Percentiles rank a stretch among this genome's conserved stretches.
These are phyloP conservation scores for Pogoniulus pusillus DNA, from an alignment of 2,797 vertebrate genomes.

Conservation along the genomic window DNA sequence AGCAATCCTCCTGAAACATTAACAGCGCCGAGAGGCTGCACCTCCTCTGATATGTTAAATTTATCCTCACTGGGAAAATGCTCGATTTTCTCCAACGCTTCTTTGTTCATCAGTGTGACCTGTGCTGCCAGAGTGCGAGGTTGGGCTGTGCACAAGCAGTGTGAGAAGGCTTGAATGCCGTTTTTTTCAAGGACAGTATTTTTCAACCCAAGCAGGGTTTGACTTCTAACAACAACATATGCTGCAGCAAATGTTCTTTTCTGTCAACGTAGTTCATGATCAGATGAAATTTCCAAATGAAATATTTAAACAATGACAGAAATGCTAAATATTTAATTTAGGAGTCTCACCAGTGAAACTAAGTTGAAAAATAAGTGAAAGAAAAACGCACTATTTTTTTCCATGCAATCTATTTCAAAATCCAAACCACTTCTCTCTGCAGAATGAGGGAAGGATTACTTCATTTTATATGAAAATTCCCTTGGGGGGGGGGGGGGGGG, in stretches of 20 bases:
- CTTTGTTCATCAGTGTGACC: neutral
- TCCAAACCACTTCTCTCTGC: neutral
- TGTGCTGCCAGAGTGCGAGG: neutral
- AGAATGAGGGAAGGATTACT: neutral
- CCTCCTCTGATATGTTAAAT: neutral
- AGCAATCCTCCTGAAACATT: neutral
- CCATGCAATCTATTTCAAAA: neutral
- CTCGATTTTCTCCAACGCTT: neutral
- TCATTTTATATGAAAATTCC: neutral
- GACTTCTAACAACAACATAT: constrained; percentile 46
- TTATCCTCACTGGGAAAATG: neutral
- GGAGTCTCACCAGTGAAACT: neutral
- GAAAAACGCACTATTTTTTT: neutral
- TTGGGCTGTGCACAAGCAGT: neutral
- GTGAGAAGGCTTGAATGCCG: neutral
- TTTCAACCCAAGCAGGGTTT: constrained; percentile 7
- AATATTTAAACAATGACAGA: constrained; percentile 41
- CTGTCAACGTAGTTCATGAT: constrained; percentile 4
- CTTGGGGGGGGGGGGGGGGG: no score
- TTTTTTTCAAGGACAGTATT: constrained; percentile 29
- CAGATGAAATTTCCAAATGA: constrained; percentile 4
- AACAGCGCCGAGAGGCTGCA: neutral
- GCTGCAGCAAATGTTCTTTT: constrained; percentile 43
- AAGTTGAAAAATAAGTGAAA: neutral
- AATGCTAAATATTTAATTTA: constrained; percentile 40